Base-by-base conservation (phyloP, 2,888 invertebrate genomes). In the Perizoma affinitatum region DNA sequence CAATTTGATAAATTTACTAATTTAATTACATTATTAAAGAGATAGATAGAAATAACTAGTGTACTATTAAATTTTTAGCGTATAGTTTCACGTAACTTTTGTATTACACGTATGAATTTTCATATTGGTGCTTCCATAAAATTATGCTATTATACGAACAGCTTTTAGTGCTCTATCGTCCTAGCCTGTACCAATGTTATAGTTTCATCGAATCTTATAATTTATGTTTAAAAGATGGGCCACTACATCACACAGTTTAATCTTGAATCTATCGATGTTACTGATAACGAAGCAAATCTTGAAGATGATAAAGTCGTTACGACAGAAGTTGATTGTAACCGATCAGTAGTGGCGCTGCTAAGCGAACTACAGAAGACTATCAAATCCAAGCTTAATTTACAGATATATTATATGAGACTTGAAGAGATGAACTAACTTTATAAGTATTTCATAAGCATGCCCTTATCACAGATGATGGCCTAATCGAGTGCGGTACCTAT, bases 381-480 rank as follows among this genome's bases (percentile, higher is more conserved):
- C 82, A 87, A 89, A 90, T 89, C 84, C 84, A 88, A 90, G 84
- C 88, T 84, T 87, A 63, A 76, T 81, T 82, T 71, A 85, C 75
- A 80, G 68, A 65, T 61, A 65, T 61, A 72, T 78, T 79, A 79
- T 78, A 72, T 76, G 78, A 76, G 70, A 78, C 66, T 77, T 72
- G 78, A 84, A 82, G 78, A 84, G 73, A 85, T 70, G 66, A 65
- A 59, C 63, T 70, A 70, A 62, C 58, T 68, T 70, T 83, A 82
- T 80, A 83, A 81, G 82, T 86, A 88, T 76, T 82, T 88, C 87
- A 87, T 87, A 90, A 88, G 86, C 84, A 85, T 88, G 85, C 79
- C 76, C 87, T 88, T 92, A 91, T 91, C 91, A 92, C 92, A 92
- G 90, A 86, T 86, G 87, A 89, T 86, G 84, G 87, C 79, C 80